These are phyloP conservation scores for Semicossyphus pulcher DNA, from an alignment of 2,113 vertebrate species.

Conservation along the genomic window DNA sequence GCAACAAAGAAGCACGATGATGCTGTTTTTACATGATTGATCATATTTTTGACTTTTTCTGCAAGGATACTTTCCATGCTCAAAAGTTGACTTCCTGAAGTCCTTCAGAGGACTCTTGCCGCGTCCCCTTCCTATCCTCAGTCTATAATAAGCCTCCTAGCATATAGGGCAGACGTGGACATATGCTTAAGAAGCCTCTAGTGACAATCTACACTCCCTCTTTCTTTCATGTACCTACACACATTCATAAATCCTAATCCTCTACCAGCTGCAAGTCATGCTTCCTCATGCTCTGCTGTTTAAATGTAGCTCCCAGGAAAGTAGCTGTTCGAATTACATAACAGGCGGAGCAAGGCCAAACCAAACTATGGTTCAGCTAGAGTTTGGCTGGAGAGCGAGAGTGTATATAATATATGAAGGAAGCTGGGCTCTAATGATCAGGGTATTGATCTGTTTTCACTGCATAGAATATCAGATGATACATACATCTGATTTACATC, in stretches of 20 bases:
- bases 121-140: conserved; percentile 2
- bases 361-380: conserved; percentile 3
- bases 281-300: conserved; percentile 27
- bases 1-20: no score
- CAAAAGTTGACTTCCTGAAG: neutral
- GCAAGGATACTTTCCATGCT: neutral
- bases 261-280: neutral
- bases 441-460: conserved; percentile 23
- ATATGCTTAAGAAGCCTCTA: conserved; percentile 27
- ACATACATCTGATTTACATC: neutral
- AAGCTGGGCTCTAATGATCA: conserved; percentile 10
- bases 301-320: conserved; percentile 28
- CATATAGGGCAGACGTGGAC: conserved; percentile 28
- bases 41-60: neutral
- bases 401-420: neutral
- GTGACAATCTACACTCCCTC: conserved; percentile 1
- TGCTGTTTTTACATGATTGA: no score
- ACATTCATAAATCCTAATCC: conserved; percentile 28
- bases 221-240: neutral
- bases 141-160: conserved; percentile 22
- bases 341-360: conserved; percentile 22
- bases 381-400: conserved; percentile 5
- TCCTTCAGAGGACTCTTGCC: neutral
- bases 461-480: conserved; percentile 9
- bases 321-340: conserved; percentile 47